phyloP scores from a whole-genome alignment of 2,888 invertebrate species.

The Julus scanicus region DNA sequence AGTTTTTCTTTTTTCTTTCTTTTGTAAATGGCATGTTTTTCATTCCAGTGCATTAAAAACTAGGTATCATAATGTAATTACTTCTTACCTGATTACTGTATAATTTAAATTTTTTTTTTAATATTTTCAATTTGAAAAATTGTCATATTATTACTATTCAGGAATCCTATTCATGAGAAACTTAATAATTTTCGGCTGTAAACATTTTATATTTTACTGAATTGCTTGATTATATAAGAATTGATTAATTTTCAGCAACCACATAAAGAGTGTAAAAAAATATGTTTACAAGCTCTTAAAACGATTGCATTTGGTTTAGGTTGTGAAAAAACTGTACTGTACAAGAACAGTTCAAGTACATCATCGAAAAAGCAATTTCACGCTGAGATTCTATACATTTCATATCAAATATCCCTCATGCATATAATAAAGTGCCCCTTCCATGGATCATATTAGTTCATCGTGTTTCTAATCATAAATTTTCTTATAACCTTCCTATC shows the following conservation, averaged over 20 bases:
- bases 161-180: too few species aligned
- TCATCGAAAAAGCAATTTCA: conserved; percentile 7
- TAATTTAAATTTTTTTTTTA: too few species aligned
- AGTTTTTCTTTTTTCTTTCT: too few species aligned
- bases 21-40: too few species aligned
- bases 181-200: too few species aligned
- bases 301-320: background rate
- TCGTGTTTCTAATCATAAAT: background rate
- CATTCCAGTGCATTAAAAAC: too few species aligned
- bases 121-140: too few species aligned
- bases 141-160: too few species aligned
- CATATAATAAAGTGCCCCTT: background rate
- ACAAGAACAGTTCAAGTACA: background rate
- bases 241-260: background rate
- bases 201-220: too few species aligned
- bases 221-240: background rate
- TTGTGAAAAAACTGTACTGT: background rate
- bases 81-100: too few species aligned
- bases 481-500: background rate
- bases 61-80: too few species aligned
- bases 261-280: background rate
- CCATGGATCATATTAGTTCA: background rate
- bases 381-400: background rate
- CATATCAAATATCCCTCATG: background rate
- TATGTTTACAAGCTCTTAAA: background rate